A percentile compares a stretch with the other conserved stretches of the same genome.
Evolutionary conservation across 2,797 vertebrate species (phyloP).

Genomic region (Sparus aurata): DNA sequence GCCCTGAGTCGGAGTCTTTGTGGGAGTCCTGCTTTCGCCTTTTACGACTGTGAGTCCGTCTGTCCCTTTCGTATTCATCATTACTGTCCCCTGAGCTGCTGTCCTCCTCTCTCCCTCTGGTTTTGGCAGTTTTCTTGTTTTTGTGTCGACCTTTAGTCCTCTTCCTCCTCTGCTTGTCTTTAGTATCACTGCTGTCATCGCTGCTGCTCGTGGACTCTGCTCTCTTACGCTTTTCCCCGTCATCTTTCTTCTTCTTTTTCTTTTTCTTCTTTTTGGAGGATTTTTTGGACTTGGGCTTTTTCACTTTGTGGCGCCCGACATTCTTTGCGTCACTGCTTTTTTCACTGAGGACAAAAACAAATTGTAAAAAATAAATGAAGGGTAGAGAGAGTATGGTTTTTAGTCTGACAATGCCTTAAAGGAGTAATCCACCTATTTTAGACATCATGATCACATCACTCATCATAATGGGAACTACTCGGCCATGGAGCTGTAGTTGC

Average conservation of each 20-base stretch:
- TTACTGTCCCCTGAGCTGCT: constrained; percentile 86
- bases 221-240: constrained; percentile 89
- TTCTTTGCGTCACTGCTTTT: constrained; percentile 73
- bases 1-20: constrained; percentile 63
- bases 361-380: not conserved
- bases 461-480: not conserved
- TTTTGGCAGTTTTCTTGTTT: constrained; percentile 79
- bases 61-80: constrained; percentile 62
- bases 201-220: constrained; percentile 75
- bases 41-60: constrained; percentile 66
- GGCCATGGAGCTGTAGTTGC: too few relatives aligned
- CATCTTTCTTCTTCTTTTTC: constrained; percentile 91
- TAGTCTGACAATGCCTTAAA: not conserved
- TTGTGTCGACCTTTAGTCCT: constrained; percentile 78
- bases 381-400: not conserved
- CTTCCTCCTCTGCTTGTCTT: constrained; percentile 78
- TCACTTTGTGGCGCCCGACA: constrained; percentile 82
- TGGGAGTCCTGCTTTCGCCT: constrained; percentile 77
- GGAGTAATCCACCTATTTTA: not conserved
- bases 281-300: constrained; percentile 90
- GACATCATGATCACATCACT: not conserved
- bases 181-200: constrained; percentile 52
- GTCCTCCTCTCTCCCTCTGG: constrained; percentile 78
- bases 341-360: constrained; percentile 76
- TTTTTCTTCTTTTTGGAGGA: constrained; percentile 93